Evolutionary conservation across 1,140 invertebrate species (phyloP).

Genomic region (Cyphomyrmex costatus): DNA sequence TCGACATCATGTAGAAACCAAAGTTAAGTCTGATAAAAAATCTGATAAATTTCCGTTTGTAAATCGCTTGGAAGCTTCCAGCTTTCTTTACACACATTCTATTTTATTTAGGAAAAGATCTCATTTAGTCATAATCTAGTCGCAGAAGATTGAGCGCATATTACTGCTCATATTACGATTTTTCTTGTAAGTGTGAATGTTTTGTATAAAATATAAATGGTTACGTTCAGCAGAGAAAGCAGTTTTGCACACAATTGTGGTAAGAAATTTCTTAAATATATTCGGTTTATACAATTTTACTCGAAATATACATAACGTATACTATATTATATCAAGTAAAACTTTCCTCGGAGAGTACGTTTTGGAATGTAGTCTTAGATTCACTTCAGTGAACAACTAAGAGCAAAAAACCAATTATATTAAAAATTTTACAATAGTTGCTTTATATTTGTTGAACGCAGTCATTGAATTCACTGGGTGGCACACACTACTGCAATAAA

Average conservation of each 20-base stretch:
- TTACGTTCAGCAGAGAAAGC: too few relatives aligned
- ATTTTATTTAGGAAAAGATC: conserved; percentile 43
- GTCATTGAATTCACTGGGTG: neutral
- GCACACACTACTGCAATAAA: conserved; percentile 38
- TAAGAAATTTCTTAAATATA: too few relatives aligned
- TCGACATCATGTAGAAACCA: neutral
- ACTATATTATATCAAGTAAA: too few relatives aligned
- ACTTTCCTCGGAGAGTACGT: too few relatives aligned
- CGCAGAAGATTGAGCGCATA: conserved; percentile 9
- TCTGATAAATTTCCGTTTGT: conserved; percentile 25
- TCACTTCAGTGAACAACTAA: too few relatives aligned
- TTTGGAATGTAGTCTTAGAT: too few relatives aligned
- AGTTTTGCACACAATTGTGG: too few relatives aligned
- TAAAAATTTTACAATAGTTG: too few relatives aligned
- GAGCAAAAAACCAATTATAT: too few relatives aligned
- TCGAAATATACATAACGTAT: too few relatives aligned
- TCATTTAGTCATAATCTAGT: conserved; percentile 49
- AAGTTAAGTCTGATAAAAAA: neutral
- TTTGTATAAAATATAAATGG: neutral
- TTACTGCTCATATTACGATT: neutral
- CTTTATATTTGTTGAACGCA: too few relatives aligned
- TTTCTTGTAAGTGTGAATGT: conserved; percentile 34
- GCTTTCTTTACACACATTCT: neutral
- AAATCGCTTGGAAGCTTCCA: neutral
- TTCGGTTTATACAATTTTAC: too few relatives aligned